Evolutionary conservation across 2,797 vertebrate genomes (phyloP).

Genomic region (Pampus argenteus): DNA sequence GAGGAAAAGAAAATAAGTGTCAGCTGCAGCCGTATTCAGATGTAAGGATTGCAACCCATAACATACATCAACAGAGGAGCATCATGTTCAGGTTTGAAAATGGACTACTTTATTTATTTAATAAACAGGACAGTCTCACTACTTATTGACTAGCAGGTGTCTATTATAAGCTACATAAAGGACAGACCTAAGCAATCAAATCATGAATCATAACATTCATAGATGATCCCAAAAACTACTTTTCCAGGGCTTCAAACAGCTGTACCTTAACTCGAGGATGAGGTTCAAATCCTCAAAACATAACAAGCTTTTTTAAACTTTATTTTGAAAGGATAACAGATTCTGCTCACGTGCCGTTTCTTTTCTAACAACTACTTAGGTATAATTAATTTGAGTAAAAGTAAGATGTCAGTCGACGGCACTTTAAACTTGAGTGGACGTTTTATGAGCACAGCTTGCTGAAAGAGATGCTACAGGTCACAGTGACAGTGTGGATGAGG

Average conservation of each 20-base stretch:
- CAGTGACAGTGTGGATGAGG: slow-evolving; percentile 37
- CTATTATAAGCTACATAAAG: slow-evolving; percentile 12
- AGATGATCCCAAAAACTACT: not conserved
- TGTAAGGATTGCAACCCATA: not conserved
- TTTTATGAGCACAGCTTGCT: not conserved
- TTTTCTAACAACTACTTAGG: not conserved
- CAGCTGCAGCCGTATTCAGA: not conserved
- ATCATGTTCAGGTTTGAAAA: not conserved
- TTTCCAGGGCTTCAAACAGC: not conserved
- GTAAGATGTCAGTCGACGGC: not conserved
- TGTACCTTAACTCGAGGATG: too few species aligned
- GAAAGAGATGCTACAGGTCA: slow-evolving; percentile 53
- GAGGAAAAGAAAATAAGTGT: too few species aligned
- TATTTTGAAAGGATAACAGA: too few species aligned
- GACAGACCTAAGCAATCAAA: not conserved
- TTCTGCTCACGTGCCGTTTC: too few species aligned
- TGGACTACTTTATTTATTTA: not conserved
- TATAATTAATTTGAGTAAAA: not conserved
- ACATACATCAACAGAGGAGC: too few species aligned
- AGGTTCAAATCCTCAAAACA: not conserved
- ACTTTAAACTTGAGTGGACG: not conserved
- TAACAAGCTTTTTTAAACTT: not conserved
- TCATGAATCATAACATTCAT: not conserved
- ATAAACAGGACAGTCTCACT: slow-evolving; percentile 5
- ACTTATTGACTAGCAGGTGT: not conserved